phyloP scores from a whole-genome alignment of 2,888 invertebrate species.

The Thera obeliscata region DNA sequence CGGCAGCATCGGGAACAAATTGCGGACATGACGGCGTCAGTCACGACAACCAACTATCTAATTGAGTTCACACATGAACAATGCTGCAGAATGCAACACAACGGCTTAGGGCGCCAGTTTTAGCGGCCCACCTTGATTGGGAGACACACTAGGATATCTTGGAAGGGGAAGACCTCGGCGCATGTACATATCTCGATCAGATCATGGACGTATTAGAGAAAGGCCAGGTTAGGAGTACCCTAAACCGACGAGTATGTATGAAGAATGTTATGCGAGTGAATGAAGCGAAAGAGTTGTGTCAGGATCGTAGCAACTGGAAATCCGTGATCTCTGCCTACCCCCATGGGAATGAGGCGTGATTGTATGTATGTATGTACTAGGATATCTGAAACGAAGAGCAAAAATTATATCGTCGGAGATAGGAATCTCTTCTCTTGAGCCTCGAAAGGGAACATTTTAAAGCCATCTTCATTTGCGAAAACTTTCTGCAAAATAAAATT shows the following conservation, averaged over 20 bases:
- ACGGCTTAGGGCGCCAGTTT: constrained; percentile 3
- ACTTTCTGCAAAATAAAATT: too few relatives aligned
- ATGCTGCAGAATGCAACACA: constrained; percentile 57
- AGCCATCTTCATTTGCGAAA: neutral
- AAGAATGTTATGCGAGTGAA: too few relatives aligned
- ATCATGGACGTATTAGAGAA: too few relatives aligned
- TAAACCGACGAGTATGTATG: too few relatives aligned
- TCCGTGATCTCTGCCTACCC: too few relatives aligned
- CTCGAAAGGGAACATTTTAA: neutral
- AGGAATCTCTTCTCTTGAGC: neutral
- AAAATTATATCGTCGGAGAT: neutral
- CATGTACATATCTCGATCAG: too few relatives aligned
- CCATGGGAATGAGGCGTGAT: too few relatives aligned
- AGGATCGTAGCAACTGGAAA: too few relatives aligned
- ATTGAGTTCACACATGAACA: constrained; percentile 74
- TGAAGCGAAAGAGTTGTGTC: too few relatives aligned
- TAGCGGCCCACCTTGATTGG: neutral
- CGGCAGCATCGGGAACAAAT: constrained; percentile 55
- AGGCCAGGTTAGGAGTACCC: too few relatives aligned
- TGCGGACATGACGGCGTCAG: constrained; percentile 52
- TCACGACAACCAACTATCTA: constrained; percentile 63
- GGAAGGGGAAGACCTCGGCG: too few relatives aligned
- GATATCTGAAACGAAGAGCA: neutral
- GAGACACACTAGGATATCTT: neutral
- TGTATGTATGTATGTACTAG: too few relatives aligned